A percentile compares a stretch with the other conserved stretches of the same genome.
These are phyloP conservation scores for Leptestheria dahalacensis DNA, from an alignment of 1,140 invertebrate genomes.

Conservation along the genomic window DNA sequence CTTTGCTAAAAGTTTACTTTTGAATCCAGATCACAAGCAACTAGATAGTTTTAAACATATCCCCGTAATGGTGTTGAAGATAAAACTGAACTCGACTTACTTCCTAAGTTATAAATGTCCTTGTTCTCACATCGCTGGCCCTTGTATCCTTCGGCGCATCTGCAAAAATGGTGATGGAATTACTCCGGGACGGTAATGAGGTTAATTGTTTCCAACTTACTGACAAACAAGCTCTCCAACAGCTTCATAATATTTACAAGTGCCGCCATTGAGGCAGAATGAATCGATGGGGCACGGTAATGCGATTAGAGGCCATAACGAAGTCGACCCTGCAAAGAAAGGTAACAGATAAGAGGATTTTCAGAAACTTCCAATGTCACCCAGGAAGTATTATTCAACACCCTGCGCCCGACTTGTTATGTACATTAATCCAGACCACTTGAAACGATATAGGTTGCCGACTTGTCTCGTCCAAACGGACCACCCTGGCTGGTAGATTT, in stretches of 20 bases:
- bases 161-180: too few relatives aligned
- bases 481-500: too few relatives aligned
- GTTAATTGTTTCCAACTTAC: conserved; percentile 34
- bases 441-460: too few relatives aligned
- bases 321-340: conserved; percentile 32
- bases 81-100: conserved; percentile 36
- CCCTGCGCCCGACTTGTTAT: too few relatives aligned
- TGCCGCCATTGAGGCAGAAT: conserved; percentile 64
- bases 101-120: conserved; percentile 46
- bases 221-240: conserved; percentile 61
- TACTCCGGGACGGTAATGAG: background rate
- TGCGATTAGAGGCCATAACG: conserved; percentile 38
- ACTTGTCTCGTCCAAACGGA: too few relatives aligned
- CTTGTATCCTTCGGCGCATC: conserved; percentile 65
- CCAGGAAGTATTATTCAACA: too few relatives aligned
- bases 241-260: conserved; percentile 58
- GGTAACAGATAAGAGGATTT: conserved; percentile 14
- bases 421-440: too few relatives aligned
- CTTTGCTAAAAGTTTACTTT: too few relatives aligned
- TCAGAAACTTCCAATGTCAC: too few relatives aligned
- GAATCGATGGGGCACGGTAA: conserved; percentile 44
- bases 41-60: background rate
- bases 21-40: too few relatives aligned
- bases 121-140: conserved; percentile 69
- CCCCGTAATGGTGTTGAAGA: background rate